Evolutionary conservation across 2,888 invertebrate genomes (phyloP), one percentile per base, ranked within the genome.

Genomic region (Tenthredo notha): DNA sequence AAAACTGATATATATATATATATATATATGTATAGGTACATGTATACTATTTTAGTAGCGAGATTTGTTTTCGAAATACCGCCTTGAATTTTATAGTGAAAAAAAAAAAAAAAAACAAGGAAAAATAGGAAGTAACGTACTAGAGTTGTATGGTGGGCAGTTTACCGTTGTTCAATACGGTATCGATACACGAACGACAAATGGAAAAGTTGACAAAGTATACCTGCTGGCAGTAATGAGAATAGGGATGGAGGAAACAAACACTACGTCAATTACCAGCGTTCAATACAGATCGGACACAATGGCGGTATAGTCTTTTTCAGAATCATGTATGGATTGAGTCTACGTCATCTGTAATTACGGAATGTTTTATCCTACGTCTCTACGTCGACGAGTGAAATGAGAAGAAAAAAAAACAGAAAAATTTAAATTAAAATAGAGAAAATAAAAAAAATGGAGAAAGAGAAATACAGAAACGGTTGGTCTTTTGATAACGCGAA

Each of bases 271-370:
- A 70, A 70, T 70, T 70, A 70, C 70, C 70, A 70, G 9, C n/a
- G 70, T 70, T 70, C 70, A 70, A 37, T 54, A 40, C 33, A 37
- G n/a, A 70, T n/a, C 37, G 37, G 70, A 70, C 37, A 70, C 70
- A 70, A 37, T 37, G 37, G 18, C 18, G 37, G 21, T 70, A 37
- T 37, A 37, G 37, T 33, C 18, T 70, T 70, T 37, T 9, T 18
- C 70, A 70, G n/a, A 70, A 70, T 70, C 33, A 40, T 10, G 70
- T 70, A 25, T 40, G 70, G 37, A 70, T 70, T 70, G 70, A 37
- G n/a, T 33, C 37, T 37, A 37, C 33, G 70, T 25, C 70, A n/a
- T n/a, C 37, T 37, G 33, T 70, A 70, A 70, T 70, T 70, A 70
- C 70, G 37, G 37, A 37, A n/a, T 70, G n/a, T 37, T 70, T 70